These are phyloP conservation scores for Tapirus terrestris DNA, from an alignment of 2,113 vertebrate species.

Conservation along the genomic window DNA sequence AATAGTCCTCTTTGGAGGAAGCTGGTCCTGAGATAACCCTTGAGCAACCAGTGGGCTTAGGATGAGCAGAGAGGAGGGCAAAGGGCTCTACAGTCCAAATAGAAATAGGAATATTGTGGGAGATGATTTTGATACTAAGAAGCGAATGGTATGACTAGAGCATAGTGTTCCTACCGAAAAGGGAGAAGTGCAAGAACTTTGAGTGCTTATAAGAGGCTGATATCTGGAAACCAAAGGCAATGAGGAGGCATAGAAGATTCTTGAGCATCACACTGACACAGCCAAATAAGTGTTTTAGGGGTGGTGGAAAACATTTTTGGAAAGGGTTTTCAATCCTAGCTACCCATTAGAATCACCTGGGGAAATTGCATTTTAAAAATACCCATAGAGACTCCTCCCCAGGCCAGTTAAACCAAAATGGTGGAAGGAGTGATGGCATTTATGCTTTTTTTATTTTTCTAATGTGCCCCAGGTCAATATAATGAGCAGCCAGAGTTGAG, in stretches of 20 bases:
- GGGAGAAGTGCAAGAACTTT: not conserved
- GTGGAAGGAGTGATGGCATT: accelerated
- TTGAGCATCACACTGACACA: not conserved
- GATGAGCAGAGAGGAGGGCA: not conserved
- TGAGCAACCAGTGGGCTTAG: not conserved
- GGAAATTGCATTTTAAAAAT: not conserved
- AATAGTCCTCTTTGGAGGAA: not conserved
- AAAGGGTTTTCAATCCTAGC: not conserved
- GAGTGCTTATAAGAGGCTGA: not conserved
- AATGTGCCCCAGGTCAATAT: not conserved
- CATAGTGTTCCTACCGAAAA: not conserved
- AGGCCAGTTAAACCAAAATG: not conserved
- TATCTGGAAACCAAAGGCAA: not conserved
- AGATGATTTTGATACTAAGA: not conserved
- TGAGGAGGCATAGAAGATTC: not conserved
- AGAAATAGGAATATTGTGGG: not conserved
- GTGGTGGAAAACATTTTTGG: not conserved
- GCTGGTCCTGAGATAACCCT: not conserved
- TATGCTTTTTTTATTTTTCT: not conserved
- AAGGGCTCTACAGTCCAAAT: not conserved
- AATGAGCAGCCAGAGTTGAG: not conserved
- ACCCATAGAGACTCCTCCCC: not conserved
- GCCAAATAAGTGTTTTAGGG: not conserved
- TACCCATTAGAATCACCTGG: not conserved
- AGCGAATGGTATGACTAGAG: not conserved